Conservation (phyloP, 2,888 invertebrate species). For the Chaetoderma sp. region DNA sequence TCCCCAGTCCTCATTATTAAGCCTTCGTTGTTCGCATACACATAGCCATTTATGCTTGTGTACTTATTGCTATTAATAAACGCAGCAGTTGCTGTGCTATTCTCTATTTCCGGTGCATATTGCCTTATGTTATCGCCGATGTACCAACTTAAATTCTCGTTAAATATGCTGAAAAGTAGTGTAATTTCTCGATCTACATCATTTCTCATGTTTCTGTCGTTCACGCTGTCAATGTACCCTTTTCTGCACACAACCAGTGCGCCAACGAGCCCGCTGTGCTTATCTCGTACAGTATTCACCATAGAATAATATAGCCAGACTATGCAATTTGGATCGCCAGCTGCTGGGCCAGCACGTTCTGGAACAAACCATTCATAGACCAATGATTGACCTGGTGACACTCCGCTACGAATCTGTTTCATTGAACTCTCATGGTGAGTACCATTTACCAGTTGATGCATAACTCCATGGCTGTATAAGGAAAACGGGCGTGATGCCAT, state of each 20-base stretch:
- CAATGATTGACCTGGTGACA: neutral
- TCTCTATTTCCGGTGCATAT: neutral
- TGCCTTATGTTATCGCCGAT: constrained; percentile 1
- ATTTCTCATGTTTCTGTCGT: neutral
- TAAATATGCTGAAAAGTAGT: neutral
- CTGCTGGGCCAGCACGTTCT: neutral
- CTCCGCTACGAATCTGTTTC: neutral
- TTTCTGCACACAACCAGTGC: constrained; percentile 4
- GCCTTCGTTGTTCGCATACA: neutral
- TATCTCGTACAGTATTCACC: neutral
- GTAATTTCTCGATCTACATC: neutral
- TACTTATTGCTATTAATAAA: constrained; percentile 6
- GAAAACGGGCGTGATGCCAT: constrained; percentile 28
- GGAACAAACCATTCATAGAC: neutral
- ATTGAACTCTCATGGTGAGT: neutral
- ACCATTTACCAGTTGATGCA: no score
- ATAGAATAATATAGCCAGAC: neutral
- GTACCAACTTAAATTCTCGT: constrained; percentile 13
- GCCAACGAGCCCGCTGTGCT: neutral
- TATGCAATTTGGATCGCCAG: neutral
- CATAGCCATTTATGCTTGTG: constrained; percentile 6
- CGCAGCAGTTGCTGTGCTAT: neutral
- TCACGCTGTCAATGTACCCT: neutral
- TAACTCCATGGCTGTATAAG: constrained; percentile 23
- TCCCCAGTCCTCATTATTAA: constrained; percentile 9